Conservation (phyloP, 2,797 vertebrate genomes). For the Heliangelus exortis region DNA sequence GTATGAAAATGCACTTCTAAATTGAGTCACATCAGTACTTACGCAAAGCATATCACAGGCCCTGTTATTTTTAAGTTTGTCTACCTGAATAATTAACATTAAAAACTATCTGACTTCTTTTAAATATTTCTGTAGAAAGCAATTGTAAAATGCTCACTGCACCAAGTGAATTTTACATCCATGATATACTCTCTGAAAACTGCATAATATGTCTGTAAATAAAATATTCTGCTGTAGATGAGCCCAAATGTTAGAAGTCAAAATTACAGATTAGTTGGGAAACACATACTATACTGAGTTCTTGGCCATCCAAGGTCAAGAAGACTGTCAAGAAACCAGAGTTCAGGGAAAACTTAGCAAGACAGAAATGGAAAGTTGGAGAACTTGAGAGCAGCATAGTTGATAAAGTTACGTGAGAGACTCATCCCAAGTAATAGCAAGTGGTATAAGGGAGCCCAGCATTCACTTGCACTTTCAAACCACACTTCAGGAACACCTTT, state of each 20-base stretch:
- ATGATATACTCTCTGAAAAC: neutral
- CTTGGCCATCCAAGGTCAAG: neutral
- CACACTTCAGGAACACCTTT: neutral
- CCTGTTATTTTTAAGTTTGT: neutral
- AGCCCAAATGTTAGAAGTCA: neutral
- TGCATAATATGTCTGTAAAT: neutral
- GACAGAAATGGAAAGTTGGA: neutral
- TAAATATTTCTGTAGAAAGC: neutral
- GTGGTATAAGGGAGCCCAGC: neutral
- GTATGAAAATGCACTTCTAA: neutral
- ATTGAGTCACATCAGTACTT: neutral
- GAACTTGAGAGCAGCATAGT: neutral
- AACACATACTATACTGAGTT: neutral
- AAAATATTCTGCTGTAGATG: neutral
- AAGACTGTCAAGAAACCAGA: neutral
- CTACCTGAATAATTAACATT: neutral
- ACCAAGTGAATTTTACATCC: neutral
- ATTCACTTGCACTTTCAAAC: neutral
- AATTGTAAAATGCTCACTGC: neutral
- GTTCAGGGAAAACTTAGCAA: neutral
- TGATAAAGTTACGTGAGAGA: neutral
- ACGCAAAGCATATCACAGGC: neutral
- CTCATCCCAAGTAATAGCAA: neutral
- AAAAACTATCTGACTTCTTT: neutral
- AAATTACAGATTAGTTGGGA: neutral